Conservation (phyloP, 2,888 invertebrate genomes). For the Cheilosia scutellata region DNA sequence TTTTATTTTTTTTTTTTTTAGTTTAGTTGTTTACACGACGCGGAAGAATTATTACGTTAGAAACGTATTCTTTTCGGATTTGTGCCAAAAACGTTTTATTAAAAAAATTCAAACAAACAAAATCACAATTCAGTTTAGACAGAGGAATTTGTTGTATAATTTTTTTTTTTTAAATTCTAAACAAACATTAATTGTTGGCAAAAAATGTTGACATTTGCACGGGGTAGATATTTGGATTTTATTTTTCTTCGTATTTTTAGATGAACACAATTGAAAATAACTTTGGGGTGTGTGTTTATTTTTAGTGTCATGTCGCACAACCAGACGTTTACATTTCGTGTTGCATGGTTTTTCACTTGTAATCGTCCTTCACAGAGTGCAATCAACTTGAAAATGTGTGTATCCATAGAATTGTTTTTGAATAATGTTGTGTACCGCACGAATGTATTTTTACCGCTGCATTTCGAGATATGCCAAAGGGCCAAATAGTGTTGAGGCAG, state of each 20-base stretch:
- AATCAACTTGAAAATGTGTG: conserved; percentile 33
- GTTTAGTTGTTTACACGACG: conserved; percentile 26
- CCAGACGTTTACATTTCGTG: conserved; percentile 17
- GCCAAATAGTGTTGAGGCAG: neutral
- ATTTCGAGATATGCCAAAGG: neutral
- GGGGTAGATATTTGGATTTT: conserved; percentile 7
- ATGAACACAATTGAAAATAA: conserved; percentile 27
- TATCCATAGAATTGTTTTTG: neutral
- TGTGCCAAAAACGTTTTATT: conserved; percentile 20
- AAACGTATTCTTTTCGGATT: neutral
- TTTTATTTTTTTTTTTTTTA: no score
- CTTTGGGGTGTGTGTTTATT: conserved; percentile 27
- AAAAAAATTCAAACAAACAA: neutral
- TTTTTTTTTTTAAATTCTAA: neutral
- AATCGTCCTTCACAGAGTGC: conserved; percentile 47
- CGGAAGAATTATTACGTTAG: conserved; percentile 5
- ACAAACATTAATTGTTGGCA: conserved; percentile 17
- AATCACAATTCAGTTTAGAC: neutral
- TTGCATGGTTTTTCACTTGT: conserved; percentile 5
- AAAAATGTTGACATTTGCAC: conserved; percentile 47
- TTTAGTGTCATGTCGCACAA: conserved; percentile 17
- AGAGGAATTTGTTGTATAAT: conserved; percentile 7
- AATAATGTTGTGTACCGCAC: no score
- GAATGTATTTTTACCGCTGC: neutral
- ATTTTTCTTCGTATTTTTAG: conserved; percentile 16